Conservation (phyloP, 2,797 vertebrate species). For the Corythornis leucogaster region DNA sequence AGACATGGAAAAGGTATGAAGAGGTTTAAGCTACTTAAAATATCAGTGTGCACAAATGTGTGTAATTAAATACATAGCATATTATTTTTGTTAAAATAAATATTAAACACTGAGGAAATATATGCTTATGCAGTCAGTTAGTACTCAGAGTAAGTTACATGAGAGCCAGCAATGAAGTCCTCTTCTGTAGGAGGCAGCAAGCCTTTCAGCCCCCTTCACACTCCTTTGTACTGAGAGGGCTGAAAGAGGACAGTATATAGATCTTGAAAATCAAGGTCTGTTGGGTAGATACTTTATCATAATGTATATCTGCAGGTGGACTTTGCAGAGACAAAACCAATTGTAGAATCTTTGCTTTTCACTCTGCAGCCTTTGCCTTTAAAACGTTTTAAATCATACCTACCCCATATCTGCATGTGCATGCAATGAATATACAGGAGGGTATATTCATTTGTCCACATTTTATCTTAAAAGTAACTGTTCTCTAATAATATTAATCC, state of each 20-base stretch:
- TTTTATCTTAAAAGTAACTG: not conserved
- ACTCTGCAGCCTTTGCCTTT: not conserved
- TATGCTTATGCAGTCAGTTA: not conserved
- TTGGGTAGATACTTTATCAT: not conserved
- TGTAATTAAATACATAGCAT: not conserved
- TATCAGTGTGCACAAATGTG: not conserved
- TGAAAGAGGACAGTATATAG: not conserved
- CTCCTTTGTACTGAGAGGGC: not conserved
- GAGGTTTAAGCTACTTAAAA: not conserved
- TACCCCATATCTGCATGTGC: not conserved
- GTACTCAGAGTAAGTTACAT: not conserved
- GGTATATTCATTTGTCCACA: not conserved
- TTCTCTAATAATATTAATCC: not conserved
- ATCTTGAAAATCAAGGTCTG: not conserved
- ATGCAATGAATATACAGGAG: not conserved
- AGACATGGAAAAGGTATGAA: slow-evolving; percentile 80
- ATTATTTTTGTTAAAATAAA: not conserved
- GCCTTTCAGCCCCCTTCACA: too few species aligned
- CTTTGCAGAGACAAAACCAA: not conserved
- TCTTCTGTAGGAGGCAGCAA: too few species aligned
- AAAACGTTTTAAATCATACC: not conserved
- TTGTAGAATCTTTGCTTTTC: not conserved
- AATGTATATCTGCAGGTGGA: not conserved
- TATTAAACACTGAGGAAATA: not conserved
- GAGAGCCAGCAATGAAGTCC: not conserved